Evolutionary conservation across 2,888 invertebrate species (phyloP).

Genomic region (Drosophila leonis): DNA sequence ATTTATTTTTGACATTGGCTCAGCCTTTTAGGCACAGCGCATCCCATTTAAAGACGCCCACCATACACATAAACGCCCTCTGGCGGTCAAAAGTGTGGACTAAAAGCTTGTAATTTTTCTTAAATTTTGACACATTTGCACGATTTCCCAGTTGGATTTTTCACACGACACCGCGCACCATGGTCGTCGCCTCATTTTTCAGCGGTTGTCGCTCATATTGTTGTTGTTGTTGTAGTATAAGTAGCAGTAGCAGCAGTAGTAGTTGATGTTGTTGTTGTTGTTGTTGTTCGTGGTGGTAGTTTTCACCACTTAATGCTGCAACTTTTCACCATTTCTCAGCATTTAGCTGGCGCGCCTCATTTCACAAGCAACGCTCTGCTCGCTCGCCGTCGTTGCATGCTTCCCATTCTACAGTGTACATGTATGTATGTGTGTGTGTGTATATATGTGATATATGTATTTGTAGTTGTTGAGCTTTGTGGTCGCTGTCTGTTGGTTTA

Average conservation of each 20-base stretch:
- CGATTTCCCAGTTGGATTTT: conserved; percentile 63
- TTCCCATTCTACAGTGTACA: conserved; percentile 64
- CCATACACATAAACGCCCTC: conserved; percentile 26
- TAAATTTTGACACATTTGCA: conserved; percentile 77
- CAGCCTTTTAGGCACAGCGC: conserved; percentile 5
- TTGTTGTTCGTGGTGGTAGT: conserved; percentile 34
- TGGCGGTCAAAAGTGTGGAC: conserved; percentile 23
- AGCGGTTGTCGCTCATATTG: conserved; percentile 38
- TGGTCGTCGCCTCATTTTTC: conserved; percentile 62
- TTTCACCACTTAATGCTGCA: conserved; percentile 70
- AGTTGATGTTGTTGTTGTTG: conserved; percentile 25
- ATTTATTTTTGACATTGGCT: conserved; percentile 58
- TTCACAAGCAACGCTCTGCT: conserved; percentile 43
- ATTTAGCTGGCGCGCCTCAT: conserved; percentile 63
- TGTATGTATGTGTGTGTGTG: conserved; percentile 11
- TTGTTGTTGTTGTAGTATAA: conserved; percentile 32
- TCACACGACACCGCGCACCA: conserved; percentile 60
- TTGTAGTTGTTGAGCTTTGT: conserved; percentile 53
- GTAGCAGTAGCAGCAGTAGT: conserved; percentile 20
- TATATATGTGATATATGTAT: conserved; percentile 22
- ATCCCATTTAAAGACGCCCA: conserved; percentile 30
- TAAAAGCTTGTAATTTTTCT: conserved; percentile 46
- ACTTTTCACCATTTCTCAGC: conserved; percentile 72
- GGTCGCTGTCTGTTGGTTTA: conserved; percentile 57
- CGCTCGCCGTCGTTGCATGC: conserved; percentile 46